Evolutionary conservation across 53 echinoderm and acorn worm species (phyloP), one percentile per base, ranked within the genome.

Genomic region (Patiria pectinifera): DNA sequence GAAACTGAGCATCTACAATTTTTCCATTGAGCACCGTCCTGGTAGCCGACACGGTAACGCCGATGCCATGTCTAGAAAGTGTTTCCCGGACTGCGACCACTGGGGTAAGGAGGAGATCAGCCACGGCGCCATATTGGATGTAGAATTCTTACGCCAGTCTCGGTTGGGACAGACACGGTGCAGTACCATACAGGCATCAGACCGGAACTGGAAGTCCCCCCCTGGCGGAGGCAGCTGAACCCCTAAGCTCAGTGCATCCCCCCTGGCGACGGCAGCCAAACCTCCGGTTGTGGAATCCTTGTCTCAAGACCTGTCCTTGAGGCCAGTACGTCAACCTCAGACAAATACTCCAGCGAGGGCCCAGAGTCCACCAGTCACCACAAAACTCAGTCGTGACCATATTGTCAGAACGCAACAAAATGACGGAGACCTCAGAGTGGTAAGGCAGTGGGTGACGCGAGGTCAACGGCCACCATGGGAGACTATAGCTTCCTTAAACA

Each of bases 61-160:
- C 35, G 35, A 35, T 35, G 35, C 1, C 35, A 35, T 35, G 35
- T 35, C 35, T 1, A 35, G 35, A 45, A 78, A 58, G 82, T 82
- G 59, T n/a, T 82, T 82, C 82, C 59, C 82, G 5, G 59, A 82
- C 59, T 82, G 53, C 22, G 82, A 82, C 22, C 82, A 35, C 35
- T 35, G 35, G 35, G 35, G 35, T 35, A 35, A 35, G 35, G 35
- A 35, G 35, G 35, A 35, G 1, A 35, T 35, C 35, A 35, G 35
- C 35, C 35, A 35, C 35, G 35, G 35, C 35, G 35, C 35, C 35
- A 35, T 35, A 35, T 35, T 35, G 0, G 35, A 35, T 35, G 35
- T 35, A 35, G 35, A 35, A 35, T 35, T 0, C 35, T 35, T 35
- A 35, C 35, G 35, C 35, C 35, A 35, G 35, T 35, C 35, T 35